Conservation (phyloP, 2,113 vertebrate species). For the Andinoacara biseriatus region DNA sequence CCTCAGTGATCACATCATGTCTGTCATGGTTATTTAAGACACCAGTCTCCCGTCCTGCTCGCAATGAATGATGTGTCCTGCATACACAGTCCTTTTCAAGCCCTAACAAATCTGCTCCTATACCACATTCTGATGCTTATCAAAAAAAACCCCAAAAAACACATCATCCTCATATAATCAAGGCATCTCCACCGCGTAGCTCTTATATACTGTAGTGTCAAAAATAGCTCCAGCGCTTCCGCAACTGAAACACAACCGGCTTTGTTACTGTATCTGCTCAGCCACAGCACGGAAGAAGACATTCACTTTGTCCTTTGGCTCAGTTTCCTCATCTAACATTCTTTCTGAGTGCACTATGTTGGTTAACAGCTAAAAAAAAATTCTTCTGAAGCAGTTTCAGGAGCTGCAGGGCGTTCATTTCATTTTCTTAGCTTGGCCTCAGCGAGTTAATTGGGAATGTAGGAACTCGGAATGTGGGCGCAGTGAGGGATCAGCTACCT, state of each 20-base stretch:
- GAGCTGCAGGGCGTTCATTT: slow-evolving; percentile 39
- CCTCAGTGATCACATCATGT: slow-evolving; percentile 45
- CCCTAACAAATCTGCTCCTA: slow-evolving; percentile 1
- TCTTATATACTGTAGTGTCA: slow-evolving; percentile 41
- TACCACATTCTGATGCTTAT: slow-evolving; percentile 42
- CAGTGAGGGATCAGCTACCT: slow-evolving; percentile 43
- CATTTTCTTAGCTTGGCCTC: slow-evolving; percentile 14
- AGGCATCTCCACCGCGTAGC: slow-evolving; percentile 14
- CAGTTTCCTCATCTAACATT: slow-evolving; percentile 11
- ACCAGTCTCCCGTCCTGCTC: neutral
- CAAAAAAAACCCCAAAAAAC: neutral
- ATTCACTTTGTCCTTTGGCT: slow-evolving; percentile 28
- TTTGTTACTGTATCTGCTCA: slow-evolving; percentile 28
- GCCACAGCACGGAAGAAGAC: neutral
- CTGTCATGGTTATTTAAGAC: slow-evolving; percentile 58
- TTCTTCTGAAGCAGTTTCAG: slow-evolving; percentile 8
- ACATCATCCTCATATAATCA: slow-evolving; percentile 28
- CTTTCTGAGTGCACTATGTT: slow-evolving; percentile 2
- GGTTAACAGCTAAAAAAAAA: neutral
- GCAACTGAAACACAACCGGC: slow-evolving; percentile 23
- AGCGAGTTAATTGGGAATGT: slow-evolving; percentile 56
- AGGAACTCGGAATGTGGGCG: slow-evolving; percentile 32
- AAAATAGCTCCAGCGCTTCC: slow-evolving; percentile 56
- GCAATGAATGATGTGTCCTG: slow-evolving; percentile 2
- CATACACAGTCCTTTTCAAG: neutral